A percentile compares a stretch with the other conserved stretches of the same genome.
These are phyloP conservation scores for Hydroisotoma schaefferi DNA, from an alignment of 2,888 invertebrate genomes.

Conservation along the genomic window DNA sequence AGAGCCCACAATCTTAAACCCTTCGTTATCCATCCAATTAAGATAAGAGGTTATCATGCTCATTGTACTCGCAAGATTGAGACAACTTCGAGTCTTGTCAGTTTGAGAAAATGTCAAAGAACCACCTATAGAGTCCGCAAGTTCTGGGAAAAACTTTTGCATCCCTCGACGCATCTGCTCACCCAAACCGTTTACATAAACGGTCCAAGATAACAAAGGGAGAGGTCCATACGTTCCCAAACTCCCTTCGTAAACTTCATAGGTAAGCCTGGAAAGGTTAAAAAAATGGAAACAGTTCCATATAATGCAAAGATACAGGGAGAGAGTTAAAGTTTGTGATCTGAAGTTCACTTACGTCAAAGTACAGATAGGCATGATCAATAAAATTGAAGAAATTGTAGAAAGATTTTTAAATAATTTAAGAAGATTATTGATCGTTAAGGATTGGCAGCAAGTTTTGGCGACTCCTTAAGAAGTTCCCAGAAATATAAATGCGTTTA, in stretches of 20 bases:
- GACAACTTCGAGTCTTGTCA: conserved; percentile 18
- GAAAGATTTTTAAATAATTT: not conserved
- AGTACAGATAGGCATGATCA: conserved; percentile 34
- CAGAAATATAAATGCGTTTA: no score
- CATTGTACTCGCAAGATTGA: conserved; percentile 33
- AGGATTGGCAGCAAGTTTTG: no score
- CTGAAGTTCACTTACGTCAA: conserved; percentile 28
- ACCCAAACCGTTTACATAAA: conserved; percentile 30
- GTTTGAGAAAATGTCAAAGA: conserved; percentile 26
- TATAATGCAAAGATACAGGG: no score
- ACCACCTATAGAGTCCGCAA: conserved; percentile 25
- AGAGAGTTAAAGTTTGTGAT: not conserved
- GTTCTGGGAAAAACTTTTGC: conserved; percentile 36
- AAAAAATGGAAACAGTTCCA: no score
- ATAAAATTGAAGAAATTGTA: not conserved
- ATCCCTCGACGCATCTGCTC: conserved; percentile 22
- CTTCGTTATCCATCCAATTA: conserved; percentile 36
- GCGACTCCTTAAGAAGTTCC: no score
- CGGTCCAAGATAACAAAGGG: conserved; percentile 32
- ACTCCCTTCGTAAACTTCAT: conserved; percentile 38
- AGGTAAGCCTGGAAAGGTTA: conserved; percentile 24
- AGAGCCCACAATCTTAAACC: conserved; percentile 30
- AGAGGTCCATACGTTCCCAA: conserved; percentile 28
- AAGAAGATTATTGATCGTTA: no score
- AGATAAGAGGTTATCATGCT: conserved; percentile 27